Evolutionary conservation across 1,140 invertebrate species (phyloP).

Genomic region (Drosophila ogumai): DNA sequence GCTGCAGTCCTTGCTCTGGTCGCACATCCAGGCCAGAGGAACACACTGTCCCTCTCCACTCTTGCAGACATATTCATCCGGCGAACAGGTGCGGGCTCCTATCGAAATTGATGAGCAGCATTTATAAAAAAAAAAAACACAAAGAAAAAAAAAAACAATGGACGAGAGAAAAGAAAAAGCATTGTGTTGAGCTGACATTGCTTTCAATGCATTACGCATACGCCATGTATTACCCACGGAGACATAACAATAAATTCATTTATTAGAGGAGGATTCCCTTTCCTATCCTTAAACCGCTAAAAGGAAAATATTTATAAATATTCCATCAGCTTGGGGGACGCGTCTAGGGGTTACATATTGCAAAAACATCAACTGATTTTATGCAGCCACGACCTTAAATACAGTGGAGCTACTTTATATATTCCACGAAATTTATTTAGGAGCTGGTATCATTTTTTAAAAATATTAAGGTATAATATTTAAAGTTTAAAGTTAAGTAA

Average conservation of each 20-base stretch:
- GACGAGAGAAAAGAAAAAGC: constrained; percentile 10
- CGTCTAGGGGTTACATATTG: constrained; percentile 12
- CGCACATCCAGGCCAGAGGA: constrained; percentile 96
- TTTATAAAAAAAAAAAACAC: constrained; percentile 14
- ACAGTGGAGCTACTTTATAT: neutral
- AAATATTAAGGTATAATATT: no score
- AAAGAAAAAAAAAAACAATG: neutral
- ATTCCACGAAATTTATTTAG: neutral
- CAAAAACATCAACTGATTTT: constrained; percentile 23
- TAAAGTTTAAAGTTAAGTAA: neutral
- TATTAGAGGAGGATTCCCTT: constrained; percentile 7
- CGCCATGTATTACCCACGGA: constrained; percentile 24
- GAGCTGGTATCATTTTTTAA: neutral
- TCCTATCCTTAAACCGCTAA: neutral
- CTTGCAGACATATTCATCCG: constrained; percentile 94
- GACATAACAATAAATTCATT: constrained; percentile 33
- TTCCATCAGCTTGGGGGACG: constrained; percentile 7
- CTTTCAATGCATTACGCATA: constrained; percentile 28
- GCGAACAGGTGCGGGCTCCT: constrained; percentile 92
- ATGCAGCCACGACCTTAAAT: neutral
- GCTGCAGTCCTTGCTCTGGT: constrained; percentile 93
- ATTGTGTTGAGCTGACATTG: constrained; percentile 17
- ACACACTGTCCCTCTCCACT: constrained; percentile 93
- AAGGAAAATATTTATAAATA: constrained; percentile 12
- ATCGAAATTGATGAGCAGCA: constrained; percentile 71